Percentiles rank a stretch among this genome's conserved stretches.
phyloP scores from a whole-genome alignment of 2,113 vertebrate species.

The Redunca redunca region DNA sequence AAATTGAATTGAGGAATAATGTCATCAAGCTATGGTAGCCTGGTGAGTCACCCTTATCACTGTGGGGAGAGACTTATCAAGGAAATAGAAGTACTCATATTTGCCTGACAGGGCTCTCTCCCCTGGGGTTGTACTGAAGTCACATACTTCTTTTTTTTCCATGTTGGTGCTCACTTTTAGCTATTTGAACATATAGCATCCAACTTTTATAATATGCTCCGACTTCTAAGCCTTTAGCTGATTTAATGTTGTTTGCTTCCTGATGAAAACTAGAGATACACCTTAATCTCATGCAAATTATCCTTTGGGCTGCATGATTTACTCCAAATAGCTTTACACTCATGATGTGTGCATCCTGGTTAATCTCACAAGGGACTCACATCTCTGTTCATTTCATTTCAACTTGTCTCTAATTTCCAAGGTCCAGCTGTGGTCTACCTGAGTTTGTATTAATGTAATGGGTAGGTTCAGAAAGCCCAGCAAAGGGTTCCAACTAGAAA shows the following conservation, averaged over 20 bases:
- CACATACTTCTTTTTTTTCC: neutral
- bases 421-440: neutral
- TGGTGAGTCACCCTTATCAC: constrained; percentile 51
- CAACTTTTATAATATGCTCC: constrained; percentile 16
- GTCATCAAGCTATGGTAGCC: constrained; percentile 31
- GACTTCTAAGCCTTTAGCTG: neutral
- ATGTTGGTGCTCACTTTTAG: neutral
- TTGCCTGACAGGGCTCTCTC: constrained; percentile 11
- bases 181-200: neutral
- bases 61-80: constrained; percentile 23
- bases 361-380: neutral
- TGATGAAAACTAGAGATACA: neutral
- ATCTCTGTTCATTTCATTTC: neutral
- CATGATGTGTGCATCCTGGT: neutral
- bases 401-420: neutral
- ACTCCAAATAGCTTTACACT: neutral
- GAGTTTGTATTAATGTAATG: neutral
- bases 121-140: neutral
- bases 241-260: neutral
- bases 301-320: neutral
- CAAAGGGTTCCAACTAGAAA: neutral
- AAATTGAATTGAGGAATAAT: constrained; percentile 55
- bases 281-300: neutral
- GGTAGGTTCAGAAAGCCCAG: neutral
- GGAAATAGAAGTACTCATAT: neutral